These are phyloP conservation scores for Haliclystus octoradiatus DNA, from an alignment of 30 jellyfish, hydroid and myxozoan genomes.

Conservation along the genomic window DNA sequence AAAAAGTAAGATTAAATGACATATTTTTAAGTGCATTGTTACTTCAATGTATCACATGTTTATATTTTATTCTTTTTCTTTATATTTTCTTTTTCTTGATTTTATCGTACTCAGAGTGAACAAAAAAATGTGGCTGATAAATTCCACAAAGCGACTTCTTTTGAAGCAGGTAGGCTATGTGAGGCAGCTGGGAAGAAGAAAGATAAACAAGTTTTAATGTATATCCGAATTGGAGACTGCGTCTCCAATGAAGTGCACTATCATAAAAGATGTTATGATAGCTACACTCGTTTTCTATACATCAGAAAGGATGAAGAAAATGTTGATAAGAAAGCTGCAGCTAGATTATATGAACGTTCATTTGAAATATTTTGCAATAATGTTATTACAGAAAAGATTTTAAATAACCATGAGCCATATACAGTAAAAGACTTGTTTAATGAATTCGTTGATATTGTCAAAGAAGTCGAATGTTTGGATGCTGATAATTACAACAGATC, in stretches of 20 bases:
- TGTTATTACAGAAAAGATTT: slow-evolving; percentile 3
- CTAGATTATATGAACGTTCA: slow-evolving; percentile 6
- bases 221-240: slow-evolving; percentile 20
- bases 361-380: slow-evolving; percentile 16
- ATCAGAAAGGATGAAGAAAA: too few species aligned
- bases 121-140: too few species aligned
- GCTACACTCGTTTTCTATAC: slow-evolving; percentile 15
- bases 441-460: too few species aligned
- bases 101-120: too few species aligned
- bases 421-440: neutral
- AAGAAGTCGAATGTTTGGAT: slow-evolving; percentile 15
- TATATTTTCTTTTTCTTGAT: too few species aligned
- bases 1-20: too few species aligned
- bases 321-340: neutral
- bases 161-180: too few species aligned
- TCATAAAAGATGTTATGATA: slow-evolving; percentile 20
- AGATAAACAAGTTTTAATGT: slow-evolving; percentile 15
- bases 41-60: too few species aligned
- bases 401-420: neutral
- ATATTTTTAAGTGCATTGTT: too few species aligned
- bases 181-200: slow-evolving; percentile 26
- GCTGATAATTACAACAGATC: slow-evolving; percentile 5
- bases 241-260: slow-evolving; percentile 25
- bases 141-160: slow-evolving; percentile 7
- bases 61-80: too few species aligned